Evolutionary conservation across 2,888 invertebrate genomes (phyloP), one percentile per base, ranked within the genome.

Genomic region (Callinectes sapidus): DNA sequence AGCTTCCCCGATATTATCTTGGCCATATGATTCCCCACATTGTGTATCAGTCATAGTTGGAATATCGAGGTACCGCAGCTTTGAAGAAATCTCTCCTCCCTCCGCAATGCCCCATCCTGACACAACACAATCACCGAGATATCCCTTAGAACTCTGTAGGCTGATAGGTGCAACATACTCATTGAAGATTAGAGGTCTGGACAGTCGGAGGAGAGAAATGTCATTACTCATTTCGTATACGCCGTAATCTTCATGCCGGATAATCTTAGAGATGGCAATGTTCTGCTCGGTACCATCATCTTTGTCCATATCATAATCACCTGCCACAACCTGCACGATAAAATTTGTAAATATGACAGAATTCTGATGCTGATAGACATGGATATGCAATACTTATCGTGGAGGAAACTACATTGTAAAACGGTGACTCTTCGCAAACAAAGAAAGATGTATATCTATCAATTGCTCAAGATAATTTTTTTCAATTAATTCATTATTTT

Each of bases 81-180:
- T 61, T 54, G 89, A 77, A 1, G 94, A 88, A 6, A 85, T 42
- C 39, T 18, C 1, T 1, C 94, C 94, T 18, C 92, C 92, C n/a
- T 71, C 71, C 16, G 86, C 16, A 16, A 91, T 54, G 10, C 94
- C 94, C 94, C 94, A 94, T n/a, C 94, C 94, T 16, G 94, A 91
- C 0, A 94, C 91, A 23, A 90, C 35, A 86, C 88, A 91, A n/a
- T 87, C 86, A 6, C 94, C 94, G 2, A 39, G 55, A 88, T 88
- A 88, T 16, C 81, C 93, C 18, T 92, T 87, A n/a, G 42, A 87
- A 28, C 86, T 66, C 6, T 48, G 93, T 2, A 93, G 32, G 13
- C 13, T 71, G 42, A 90, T 90, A 39, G 88, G 14, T 28, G 18
- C 28, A 14, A 92, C 92, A 85, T 35, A 90, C 6, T 87, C 66